phyloP scores from a whole-genome alignment of 1,140 invertebrate genomes.

The Apis florea region DNA sequence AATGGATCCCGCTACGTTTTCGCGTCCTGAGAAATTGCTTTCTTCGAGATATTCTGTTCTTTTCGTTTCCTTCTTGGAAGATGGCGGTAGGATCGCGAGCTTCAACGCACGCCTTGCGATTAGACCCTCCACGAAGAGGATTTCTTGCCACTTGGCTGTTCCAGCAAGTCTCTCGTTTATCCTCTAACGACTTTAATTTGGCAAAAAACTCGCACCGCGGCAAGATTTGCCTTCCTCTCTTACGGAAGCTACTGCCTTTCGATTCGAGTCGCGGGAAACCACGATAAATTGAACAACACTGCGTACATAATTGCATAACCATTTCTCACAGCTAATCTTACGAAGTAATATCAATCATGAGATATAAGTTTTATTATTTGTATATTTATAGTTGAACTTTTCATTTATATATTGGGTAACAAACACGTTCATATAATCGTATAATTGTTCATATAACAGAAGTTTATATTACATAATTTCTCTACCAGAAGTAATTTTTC shows the following conservation, averaged over 20 bases:
- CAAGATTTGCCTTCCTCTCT: constrained; percentile 42
- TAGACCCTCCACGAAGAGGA: constrained; percentile 46
- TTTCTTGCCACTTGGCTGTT: constrained; percentile 47
- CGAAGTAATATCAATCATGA: too few species aligned
- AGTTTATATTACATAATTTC: too few species aligned
- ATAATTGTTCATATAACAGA: too few species aligned
- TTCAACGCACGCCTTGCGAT: constrained; percentile 29
- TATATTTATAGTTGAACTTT: too few species aligned
- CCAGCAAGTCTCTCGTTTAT: constrained; percentile 35
- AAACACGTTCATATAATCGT: too few species aligned
- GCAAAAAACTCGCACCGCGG: constrained; percentile 41
- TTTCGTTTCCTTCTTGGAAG: constrained; percentile 47
- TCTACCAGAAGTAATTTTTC: too few species aligned
- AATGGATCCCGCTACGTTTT: background rate
- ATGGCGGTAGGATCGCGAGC: constrained; percentile 25
- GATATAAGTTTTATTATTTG: too few species aligned
- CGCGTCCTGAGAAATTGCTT: background rate
- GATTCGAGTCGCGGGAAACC: constrained; percentile 30
- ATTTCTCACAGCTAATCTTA: background rate
- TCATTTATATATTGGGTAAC: too few species aligned
- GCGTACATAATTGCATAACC: constrained; percentile 26
- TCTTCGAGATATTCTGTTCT: constrained; percentile 5
- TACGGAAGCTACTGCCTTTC: constrained; percentile 19
- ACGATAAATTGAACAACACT: constrained; percentile 25
- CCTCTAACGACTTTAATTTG: constrained; percentile 42